Percentiles rank a stretch among this genome's conserved stretches.
Conservation (phyloP, 2,888 invertebrate species). For the Herminia tarsipennalis region DNA sequence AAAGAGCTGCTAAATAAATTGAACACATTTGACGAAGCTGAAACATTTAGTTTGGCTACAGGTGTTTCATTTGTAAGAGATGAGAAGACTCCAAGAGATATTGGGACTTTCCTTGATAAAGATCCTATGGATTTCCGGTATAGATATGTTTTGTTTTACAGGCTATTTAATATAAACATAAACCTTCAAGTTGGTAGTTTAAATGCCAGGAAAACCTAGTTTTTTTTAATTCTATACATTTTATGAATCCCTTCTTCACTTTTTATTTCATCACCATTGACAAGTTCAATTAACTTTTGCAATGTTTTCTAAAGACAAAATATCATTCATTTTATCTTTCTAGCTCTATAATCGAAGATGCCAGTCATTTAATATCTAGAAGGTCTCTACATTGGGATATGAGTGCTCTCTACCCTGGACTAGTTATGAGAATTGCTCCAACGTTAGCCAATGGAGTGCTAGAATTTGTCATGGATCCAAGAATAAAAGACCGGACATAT, state of each 20-base stretch:
- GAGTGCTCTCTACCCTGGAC: constrained; percentile 89
- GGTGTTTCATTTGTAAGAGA: constrained; percentile 88
- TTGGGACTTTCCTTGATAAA: constrained; percentile 88
- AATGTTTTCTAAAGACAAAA: too few relatives aligned
- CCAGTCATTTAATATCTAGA: constrained; percentile 88
- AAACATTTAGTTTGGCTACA: constrained; percentile 88
- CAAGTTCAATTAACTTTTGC: too few relatives aligned
- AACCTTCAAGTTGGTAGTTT: too few relatives aligned
- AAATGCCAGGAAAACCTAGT: too few relatives aligned
- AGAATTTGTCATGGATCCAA: constrained; percentile 90
- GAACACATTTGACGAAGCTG: constrained; percentile 87
- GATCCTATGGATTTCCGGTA: constrained; percentile 91
- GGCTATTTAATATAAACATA: too few relatives aligned
- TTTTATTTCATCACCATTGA: too few relatives aligned
- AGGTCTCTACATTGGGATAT: constrained; percentile 92
- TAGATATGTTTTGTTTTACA: too few relatives aligned
- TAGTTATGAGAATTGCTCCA: constrained; percentile 91
- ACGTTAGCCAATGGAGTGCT: constrained; percentile 89
- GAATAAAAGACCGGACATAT: constrained; percentile 82
- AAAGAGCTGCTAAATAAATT: constrained; percentile 88
- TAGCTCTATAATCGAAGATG: constrained; percentile 88
- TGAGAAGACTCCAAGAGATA: constrained; percentile 87
- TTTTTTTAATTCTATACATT: too few relatives aligned
- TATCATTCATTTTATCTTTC: too few relatives aligned
- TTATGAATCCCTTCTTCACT: too few relatives aligned